Evolutionary conservation across 2,113 vertebrate species (phyloP), one percentile per base, ranked within the genome.

Genomic region (Brevimyrus niger): DNA sequence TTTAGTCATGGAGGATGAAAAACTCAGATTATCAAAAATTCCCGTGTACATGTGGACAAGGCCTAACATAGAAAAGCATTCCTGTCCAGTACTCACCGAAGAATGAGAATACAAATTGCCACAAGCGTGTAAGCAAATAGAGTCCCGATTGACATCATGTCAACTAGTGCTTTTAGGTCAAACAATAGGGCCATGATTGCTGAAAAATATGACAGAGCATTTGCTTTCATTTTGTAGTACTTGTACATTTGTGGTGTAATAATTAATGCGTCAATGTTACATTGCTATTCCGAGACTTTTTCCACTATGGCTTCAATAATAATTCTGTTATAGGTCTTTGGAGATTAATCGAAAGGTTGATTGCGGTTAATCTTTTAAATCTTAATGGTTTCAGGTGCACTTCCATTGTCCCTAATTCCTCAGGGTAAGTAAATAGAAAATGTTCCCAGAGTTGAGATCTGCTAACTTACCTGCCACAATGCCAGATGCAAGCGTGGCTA

Each of bases 41-140:
- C 23, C 2, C 0, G 8, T 61, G 55, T 61, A 61, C 23, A n/a
- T 9, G 23, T 27, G 13, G 48, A 87, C n/a, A 87, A 87, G 35
- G 55, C 21, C 55, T 61, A 61, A n/a, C 5, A 31, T 3, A 21
- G 38, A 42, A 42, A 35, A 23, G 7, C 21, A 83, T n/a, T 47
- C 27, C 5, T 21, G 48, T 15, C 82, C 27, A 84, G 85, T 50
- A 53, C 89, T 51, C 93, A 98, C 97, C 97, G 96, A 88, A 97
- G 95, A 90, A 98, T 95, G 84, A 98, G 94, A 91, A 97, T 96
- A 89, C 97, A 98, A 91, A 95, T 92, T 86, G 97, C 97, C 89
- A 97, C 97, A 10, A 98, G 94, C 0, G 96, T 97, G 94, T 97
- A 98, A 53, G 97, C 96, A 93, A 98, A 96, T 85, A 97, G 93